A percentile compares a stretch with the other conserved stretches of the same genome.
Conservation (phyloP, 1,140 invertebrate genomes). For the Nebria ingens region DNA sequence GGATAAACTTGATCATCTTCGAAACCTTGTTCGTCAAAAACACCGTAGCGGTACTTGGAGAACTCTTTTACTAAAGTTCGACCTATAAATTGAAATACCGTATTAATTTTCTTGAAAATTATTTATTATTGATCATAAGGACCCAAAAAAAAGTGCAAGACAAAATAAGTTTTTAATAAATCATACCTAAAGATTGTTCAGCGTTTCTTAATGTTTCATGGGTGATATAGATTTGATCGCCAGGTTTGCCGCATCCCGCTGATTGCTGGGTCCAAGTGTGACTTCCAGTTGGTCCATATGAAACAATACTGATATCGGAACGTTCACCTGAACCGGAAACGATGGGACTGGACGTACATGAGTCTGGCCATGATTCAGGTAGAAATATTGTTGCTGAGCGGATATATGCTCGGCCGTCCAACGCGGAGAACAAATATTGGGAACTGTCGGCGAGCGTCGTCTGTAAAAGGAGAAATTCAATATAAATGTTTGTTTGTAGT, state of each 20-base stretch:
- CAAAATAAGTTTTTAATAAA: conserved; percentile 13
- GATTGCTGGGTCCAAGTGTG: conserved; percentile 48
- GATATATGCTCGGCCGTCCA: conserved; percentile 42
- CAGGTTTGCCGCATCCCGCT: conserved; percentile 43
- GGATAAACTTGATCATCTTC: conserved; percentile 48
- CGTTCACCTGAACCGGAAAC: conserved; percentile 35
- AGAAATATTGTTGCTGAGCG: conserved; percentile 42
- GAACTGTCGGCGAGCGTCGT: conserved; percentile 38
- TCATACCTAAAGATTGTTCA: conserved; percentile 31
- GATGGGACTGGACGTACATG: conserved; percentile 30
- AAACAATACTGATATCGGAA: conserved; percentile 41
- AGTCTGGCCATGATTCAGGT: conserved; percentile 42
- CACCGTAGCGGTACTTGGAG: conserved; percentile 56
- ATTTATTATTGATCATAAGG: conserved; percentile 8
- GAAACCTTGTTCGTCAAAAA: conserved; percentile 57
- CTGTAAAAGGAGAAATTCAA: conserved; percentile 33
- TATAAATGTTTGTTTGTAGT: not conserved
- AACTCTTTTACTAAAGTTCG: conserved; percentile 49
- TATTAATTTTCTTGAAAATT: conserved; percentile 10
- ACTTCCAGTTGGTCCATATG: conserved; percentile 40
- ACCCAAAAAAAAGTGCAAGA: conserved; percentile 11
- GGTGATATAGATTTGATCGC: conserved; percentile 47
- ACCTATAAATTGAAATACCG: conserved; percentile 28
- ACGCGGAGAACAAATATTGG: conserved; percentile 39
- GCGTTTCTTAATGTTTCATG: conserved; percentile 29